Evolutionary conservation across 2,888 invertebrate species (phyloP).

Genomic region (Xestia rhomboidea): DNA sequence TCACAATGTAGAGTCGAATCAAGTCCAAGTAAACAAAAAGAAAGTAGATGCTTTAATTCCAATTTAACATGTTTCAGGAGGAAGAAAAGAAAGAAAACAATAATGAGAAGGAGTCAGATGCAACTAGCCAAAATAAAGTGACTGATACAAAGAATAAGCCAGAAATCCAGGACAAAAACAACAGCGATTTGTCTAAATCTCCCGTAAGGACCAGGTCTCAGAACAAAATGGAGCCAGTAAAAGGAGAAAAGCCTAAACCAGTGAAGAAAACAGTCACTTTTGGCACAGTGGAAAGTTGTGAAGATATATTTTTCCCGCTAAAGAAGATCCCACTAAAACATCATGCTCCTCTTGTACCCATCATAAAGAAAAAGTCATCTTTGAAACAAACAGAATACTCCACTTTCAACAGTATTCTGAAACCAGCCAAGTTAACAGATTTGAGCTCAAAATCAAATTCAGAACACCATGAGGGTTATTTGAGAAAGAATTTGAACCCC

Average conservation of each 20-base stretch:
- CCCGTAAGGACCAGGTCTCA: constrained; percentile 88
- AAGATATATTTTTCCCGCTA: constrained; percentile 90
- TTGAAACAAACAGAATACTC: constrained; percentile 90
- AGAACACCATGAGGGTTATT: constrained; percentile 88
- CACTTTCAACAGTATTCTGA: constrained; percentile 91
- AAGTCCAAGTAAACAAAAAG: background rate
- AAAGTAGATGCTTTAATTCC: constrained; percentile 25
- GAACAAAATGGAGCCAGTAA: constrained; percentile 88
- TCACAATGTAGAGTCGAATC: background rate
- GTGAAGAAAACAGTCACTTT: constrained; percentile 92
- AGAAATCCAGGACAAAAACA: constrained; percentile 74
- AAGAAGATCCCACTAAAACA: constrained; percentile 91
- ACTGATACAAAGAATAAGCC: constrained; percentile 73
- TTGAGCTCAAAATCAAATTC: constrained; percentile 90
- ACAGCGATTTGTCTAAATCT: constrained; percentile 81
- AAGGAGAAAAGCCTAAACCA: constrained; percentile 86
- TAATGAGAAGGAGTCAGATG: constrained; percentile 82
- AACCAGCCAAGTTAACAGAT: constrained; percentile 92
- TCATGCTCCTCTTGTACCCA: constrained; percentile 91
- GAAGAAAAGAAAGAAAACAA: constrained; percentile 90
- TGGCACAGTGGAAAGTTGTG: constrained; percentile 92
- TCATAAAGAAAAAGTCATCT: constrained; percentile 92
- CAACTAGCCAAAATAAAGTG: constrained; percentile 78
- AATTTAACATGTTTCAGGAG: constrained; percentile 79
- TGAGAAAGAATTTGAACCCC: constrained; percentile 87